These are phyloP conservation scores for Ardeotis arabs DNA, from an alignment of 2,113 vertebrate genomes.

Conservation along the genomic window DNA sequence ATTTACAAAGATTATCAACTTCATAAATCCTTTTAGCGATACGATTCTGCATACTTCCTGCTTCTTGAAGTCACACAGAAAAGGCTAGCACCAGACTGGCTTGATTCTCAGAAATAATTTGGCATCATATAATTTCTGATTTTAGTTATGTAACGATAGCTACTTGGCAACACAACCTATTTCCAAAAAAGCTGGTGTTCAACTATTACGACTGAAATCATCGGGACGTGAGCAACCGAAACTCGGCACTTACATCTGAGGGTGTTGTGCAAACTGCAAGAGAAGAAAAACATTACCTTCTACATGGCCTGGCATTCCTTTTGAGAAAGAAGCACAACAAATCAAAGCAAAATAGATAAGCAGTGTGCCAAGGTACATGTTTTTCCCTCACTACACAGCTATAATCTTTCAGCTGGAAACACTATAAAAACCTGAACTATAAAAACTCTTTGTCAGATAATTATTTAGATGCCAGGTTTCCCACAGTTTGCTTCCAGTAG, in stretches of 20 bases:
- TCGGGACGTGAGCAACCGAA: not conserved
- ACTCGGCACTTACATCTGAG: not conserved
- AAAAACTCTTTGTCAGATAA: not conserved
- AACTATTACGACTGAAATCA: not conserved
- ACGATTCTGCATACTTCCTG: not conserved
- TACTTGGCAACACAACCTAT: not conserved
- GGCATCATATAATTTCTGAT: rapidly evolving
- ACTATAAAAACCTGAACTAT: not conserved
- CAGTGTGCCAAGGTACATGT: not conserved
- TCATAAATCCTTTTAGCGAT: rapidly evolving
- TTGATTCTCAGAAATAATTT: not conserved
- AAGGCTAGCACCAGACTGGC: not conserved
- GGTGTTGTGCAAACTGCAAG: not conserved
- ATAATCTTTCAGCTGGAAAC: not conserved
- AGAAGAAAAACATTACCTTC: not conserved
- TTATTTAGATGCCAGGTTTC: not conserved
- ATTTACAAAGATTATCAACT: not conserved
- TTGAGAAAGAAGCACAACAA: not conserved
- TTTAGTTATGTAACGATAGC: not conserved
- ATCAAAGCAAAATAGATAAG: not conserved
- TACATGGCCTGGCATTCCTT: not conserved
- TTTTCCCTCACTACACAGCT: not conserved
- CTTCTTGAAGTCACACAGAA: not conserved
- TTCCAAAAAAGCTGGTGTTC: not conserved
- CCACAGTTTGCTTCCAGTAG: not conserved